Evolutionary conservation across 2,113 vertebrate genomes (phyloP).

Genomic region (Callocephalon fimbriatum): DNA sequence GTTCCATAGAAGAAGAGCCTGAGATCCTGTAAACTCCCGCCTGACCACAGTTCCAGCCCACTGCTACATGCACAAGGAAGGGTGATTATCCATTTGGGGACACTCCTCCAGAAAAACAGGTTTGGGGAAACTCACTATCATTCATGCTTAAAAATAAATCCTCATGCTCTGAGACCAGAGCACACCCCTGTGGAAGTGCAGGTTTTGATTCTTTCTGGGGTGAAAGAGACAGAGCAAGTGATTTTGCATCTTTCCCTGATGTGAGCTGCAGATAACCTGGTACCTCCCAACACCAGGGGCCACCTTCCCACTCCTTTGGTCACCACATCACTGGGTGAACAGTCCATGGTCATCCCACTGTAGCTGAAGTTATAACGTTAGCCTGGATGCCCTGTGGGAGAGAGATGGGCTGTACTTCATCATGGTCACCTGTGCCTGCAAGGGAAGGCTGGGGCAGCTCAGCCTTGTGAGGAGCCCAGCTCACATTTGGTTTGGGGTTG

Average conservation of each 20-base stretch:
- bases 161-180: background rate
- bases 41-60: background rate
- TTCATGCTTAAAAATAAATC: background rate
- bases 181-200: background rate
- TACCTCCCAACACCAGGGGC: background rate
- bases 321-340: background rate
- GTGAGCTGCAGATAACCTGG: background rate
- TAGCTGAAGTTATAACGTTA: background rate
- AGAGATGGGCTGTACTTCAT: background rate
- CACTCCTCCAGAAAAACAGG: background rate
- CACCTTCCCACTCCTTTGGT: background rate
- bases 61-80: fast-evolving
- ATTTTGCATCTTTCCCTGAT: background rate
- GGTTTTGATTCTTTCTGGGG: background rate
- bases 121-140: background rate
- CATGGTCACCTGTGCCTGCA: background rate
- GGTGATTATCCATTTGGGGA: background rate
- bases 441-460: background rate
- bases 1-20: background rate
- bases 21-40: background rate
- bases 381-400: background rate
- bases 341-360: fast-evolving
- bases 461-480: background rate
- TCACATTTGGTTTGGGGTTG: background rate
- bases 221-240: background rate